Evolutionary conservation across 2,888 invertebrate species (phyloP), one percentile per base, ranked within the genome.

Genomic region (Smittia sp.): DNA sequence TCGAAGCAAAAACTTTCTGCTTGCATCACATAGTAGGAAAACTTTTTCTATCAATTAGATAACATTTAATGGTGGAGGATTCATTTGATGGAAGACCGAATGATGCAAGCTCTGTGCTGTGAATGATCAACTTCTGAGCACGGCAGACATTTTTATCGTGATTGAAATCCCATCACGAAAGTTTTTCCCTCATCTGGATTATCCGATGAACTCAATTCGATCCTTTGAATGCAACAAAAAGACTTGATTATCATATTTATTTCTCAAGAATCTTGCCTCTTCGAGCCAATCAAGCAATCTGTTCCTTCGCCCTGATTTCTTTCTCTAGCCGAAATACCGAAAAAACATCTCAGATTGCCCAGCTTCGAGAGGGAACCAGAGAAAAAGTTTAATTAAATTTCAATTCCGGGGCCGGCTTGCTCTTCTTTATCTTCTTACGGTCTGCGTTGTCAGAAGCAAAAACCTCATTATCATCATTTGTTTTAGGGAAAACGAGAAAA

Each of bases 331-430:
- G 32, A 32, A 3, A 32, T 7, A 46, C 2, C 52, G n/a, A 46
- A 46, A 11, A 46, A 46, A 46, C 11, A 46, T 46, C 18, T 46
- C 52, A 13, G n/a, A 46, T 7, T 22, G 22, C 3, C 18, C 18
- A 18, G 1, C 15, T 20, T 6, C 9, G 22, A 22, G 18, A 1
- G 1, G 6, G 25, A 27, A n/a, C 24, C n/a, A 63, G 24, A 63
- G 27, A 27, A 27, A 63, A 63, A 63, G 63, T 63, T 63, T 63
- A 63, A 63, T 63, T 63, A 63, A 63, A 63, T 63, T 63, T 27
- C 63, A 11, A 63, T 63, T 27, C 27, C 27, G 25, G n/a, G 13
- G 1, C 63, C 15, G 4, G 6, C 25, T 24, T 25, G 11, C 6
- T 9, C 13, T 63, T 63, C 15, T 58, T 22, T 58, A 18, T 58